phyloP scores from a whole-genome alignment of 2,113 vertebrate species.

The Eurypyga helias region DNA sequence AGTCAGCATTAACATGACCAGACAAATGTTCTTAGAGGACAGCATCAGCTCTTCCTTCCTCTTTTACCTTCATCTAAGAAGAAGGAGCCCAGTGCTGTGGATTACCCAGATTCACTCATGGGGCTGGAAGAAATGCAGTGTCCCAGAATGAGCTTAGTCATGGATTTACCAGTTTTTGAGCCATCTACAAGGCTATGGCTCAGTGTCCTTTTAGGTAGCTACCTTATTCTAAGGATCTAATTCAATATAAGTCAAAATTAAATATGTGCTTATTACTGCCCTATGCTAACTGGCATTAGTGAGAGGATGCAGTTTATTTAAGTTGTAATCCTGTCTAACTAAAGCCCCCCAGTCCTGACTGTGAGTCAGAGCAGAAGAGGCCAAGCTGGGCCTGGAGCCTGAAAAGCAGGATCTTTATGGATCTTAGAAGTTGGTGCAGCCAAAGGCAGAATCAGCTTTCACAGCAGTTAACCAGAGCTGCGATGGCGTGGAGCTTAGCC shows the following conservation, averaged over 20 bases:
- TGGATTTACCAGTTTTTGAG: background rate
- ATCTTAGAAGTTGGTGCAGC: background rate
- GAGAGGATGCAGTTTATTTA: background rate
- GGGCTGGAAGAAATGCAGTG: background rate
- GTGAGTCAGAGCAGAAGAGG: background rate
- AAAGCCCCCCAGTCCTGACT: background rate
- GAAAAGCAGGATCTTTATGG: background rate
- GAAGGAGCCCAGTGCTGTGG: background rate
- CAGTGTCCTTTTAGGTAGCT: background rate
- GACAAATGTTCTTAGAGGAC: background rate
- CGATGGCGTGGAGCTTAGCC: background rate
- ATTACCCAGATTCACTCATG: background rate
- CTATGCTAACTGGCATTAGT: background rate
- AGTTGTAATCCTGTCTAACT: background rate
- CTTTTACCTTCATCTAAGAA: background rate
- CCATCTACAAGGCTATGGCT: background rate
- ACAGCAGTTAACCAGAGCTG: background rate
- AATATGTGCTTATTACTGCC: fast-evolving
- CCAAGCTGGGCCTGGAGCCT: background rate
- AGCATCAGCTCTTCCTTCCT: background rate
- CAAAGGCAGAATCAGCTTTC: background rate
- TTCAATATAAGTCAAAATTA: background rate
- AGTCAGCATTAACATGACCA: background rate
- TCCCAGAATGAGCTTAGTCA: background rate
- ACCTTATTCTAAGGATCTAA: background rate